These are phyloP conservation scores for Siphamia tubifer DNA, from an alignment of 2,113 vertebrate genomes.

Conservation along the genomic window DNA sequence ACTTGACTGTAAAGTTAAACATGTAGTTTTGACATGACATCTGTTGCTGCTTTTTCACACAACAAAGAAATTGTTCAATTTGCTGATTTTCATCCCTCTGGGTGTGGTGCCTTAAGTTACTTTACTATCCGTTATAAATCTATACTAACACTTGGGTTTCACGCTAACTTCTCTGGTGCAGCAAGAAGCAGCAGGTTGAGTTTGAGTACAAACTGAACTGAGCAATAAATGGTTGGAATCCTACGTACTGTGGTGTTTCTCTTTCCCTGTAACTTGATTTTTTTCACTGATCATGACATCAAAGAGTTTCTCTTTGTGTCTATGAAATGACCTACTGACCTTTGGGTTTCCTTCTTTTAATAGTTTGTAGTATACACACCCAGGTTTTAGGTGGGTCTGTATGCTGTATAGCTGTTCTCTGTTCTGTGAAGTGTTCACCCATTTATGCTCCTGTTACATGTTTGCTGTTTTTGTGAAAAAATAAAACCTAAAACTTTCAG, in stretches of 20 bases:
- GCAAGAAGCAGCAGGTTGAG: not conserved
- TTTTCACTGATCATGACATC: not conserved
- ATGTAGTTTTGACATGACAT: constrained; percentile 42
- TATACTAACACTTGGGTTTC: not conserved
- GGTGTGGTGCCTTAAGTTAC: constrained; percentile 61
- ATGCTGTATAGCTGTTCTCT: constrained; percentile 4
- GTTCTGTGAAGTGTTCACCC: not conserved
- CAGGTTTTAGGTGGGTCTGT: constrained; percentile 9
- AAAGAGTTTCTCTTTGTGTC: not conserved
- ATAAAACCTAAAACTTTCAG: constrained; percentile 8
- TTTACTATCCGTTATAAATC: not conserved
- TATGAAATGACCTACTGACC: not conserved
- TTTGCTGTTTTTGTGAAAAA: constrained; percentile 50
- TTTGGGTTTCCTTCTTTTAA: not conserved
- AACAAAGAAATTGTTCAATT: not conserved
- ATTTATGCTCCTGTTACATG: not conserved
- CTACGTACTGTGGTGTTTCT: not conserved
- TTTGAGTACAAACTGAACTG: not conserved
- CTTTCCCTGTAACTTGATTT: not conserved
- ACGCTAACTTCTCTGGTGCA: not conserved
- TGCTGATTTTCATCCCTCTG: constrained; percentile 3
- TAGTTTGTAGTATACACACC: not conserved
- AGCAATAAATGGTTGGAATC: not conserved
- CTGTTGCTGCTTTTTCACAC: constrained; percentile 1
- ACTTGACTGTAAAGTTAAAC: constrained; percentile 10